Percentiles rank a stretch among this genome's conserved stretches.
Evolutionary conservation across 2,888 invertebrate species (phyloP).

Genomic region (Zootermopsis nevadensis): DNA sequence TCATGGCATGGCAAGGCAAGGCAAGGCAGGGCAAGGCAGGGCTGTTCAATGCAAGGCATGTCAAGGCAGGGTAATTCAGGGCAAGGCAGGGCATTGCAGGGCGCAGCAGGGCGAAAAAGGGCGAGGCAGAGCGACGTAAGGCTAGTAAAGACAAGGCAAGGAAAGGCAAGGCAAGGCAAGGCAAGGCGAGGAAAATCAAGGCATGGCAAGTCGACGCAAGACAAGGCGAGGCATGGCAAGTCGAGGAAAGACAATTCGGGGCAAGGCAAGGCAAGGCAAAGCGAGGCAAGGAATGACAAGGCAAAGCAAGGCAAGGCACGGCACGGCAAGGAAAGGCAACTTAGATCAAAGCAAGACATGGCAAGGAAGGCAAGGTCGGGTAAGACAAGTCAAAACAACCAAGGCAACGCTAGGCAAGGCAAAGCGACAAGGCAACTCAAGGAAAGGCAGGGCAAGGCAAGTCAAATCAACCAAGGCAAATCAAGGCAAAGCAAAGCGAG

Average conservation of each 20-base stretch:
- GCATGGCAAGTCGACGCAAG: background rate
- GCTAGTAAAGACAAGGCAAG: no score
- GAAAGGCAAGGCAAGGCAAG: no score
- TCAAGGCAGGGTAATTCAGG: no score
- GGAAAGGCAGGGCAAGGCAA: no score
- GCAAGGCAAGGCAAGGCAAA: background rate
- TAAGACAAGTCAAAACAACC: no score
- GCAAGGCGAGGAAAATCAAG: background rate
- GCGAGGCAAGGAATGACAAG: background rate
- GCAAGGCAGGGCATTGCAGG: background rate
- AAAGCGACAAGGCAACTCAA: no score
- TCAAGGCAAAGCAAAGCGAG: no score
- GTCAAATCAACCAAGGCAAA: no score
- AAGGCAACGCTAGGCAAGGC: no score
- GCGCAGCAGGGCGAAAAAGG: background rate
- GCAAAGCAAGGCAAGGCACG: background rate
- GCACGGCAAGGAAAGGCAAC: background rate
- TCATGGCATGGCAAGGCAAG: background rate
- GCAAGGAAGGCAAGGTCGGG: no score
- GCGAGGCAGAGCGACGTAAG: background rate
- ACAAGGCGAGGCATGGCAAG: background rate
- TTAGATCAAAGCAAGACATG: background rate
- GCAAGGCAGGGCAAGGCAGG: background rate
- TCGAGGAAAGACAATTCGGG: background rate
- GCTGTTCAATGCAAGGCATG: background rate